phyloP scores from a whole-genome alignment of 64 coral and sea anemone genomes.

The Hydrozoanthus tunicans region DNA sequence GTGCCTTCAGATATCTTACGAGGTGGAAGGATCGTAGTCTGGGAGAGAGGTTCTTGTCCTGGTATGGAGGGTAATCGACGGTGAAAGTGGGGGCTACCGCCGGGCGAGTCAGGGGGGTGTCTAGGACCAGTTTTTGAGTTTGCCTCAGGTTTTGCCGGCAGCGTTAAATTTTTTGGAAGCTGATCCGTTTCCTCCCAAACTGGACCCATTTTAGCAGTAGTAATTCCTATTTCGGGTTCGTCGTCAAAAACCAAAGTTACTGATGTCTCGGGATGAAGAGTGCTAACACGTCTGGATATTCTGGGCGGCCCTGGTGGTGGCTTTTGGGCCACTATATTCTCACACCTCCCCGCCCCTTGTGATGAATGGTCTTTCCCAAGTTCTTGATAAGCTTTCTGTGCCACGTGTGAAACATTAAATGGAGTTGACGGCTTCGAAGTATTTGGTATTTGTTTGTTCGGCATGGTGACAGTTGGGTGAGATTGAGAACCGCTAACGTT shows the following conservation, averaged over 20 bases:
- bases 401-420: not conserved
- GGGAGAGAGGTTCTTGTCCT: not conserved
- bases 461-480: too few relatives aligned
- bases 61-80: conserved; percentile 15
- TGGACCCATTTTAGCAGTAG: not conserved
- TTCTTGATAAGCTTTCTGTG: not conserved
- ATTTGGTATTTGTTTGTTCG: not conserved
- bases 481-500: not conserved
- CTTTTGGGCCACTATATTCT: not conserved
- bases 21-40: not conserved
- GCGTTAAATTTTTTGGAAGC: not conserved
- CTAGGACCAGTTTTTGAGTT: not conserved
- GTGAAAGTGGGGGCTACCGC: not conserved
- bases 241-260: conserved; percentile 50
- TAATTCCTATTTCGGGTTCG: conserved; percentile 6
- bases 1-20: conserved; percentile 10
- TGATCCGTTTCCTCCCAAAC: not conserved
- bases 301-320: not conserved
- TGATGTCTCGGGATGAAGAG: conserved; percentile 21
- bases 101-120: not conserved
- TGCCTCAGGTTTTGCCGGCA: not conserved
- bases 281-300: not conserved
- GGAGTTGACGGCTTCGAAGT: not conserved
- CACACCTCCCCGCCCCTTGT: not conserved
- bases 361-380: not conserved